Evolutionary conservation across 2,888 invertebrate genomes (phyloP), one percentile per base, ranked within the genome.

Genomic region (Steinernema carpocapsae): DNA sequence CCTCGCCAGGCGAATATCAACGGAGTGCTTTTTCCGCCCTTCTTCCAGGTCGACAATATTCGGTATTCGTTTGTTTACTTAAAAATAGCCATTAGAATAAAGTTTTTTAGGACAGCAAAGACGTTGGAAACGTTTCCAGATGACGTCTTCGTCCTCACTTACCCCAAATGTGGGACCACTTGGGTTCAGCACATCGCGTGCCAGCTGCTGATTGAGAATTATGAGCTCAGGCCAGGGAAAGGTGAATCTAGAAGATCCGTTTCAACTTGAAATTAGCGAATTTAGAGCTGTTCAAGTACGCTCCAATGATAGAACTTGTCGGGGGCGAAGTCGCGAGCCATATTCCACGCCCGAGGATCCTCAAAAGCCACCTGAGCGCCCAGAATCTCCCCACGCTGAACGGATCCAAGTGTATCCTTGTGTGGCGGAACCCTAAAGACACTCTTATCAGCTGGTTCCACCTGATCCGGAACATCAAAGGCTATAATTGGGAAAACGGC

Each of bases 131-230:
- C 81, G 17, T 74, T 75, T 2, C 77, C 79, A 0, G 76, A 73
- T 19, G 85, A 85, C 71, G 78, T 85, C 10, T 78, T 85, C 70
- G 80, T 85, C 42, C 76, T 77, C 7, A 85, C 84, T 0, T 85
- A 83, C 73, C 85, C 84, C 32, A 85, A 85, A 72, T 85, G 83
- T 64, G 85, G 84, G 48, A 84, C 82, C 52, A 84, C 82, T 10
- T 82, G 82, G 82, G 78, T 82, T 2, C 83, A 84, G 74, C 82
- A 82, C 71, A 84, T 84, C 70, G 78, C 78, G 14, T 78, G 77
- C 19, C 82, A 82, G 46, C 76, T 84, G 0, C 48, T 82, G 19
- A 79, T 79, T 59, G 74, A 76, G 29, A 74, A 76, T 22, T 80
- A 82, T 72, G 76, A 79, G 14, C 71, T 78, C 12, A 76, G 76